These are phyloP conservation scores for Spea multiplicata DNA, from an alignment of 2,113 vertebrate species.

Conservation along the genomic window DNA sequence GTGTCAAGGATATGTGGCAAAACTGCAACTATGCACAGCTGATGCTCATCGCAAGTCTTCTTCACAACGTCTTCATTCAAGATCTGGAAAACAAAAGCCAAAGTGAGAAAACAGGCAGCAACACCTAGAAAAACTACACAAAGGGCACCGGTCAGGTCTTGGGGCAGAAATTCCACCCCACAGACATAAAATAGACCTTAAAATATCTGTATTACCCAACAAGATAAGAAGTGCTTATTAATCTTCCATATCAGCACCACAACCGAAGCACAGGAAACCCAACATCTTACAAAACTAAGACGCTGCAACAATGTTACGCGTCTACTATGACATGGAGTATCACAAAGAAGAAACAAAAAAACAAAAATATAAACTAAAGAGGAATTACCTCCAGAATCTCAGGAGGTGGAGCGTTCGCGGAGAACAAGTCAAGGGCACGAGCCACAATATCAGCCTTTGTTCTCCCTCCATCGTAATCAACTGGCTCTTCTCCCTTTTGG, in stretches of 20 bases:
- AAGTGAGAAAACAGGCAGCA: neutral
- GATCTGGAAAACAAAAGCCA: conserved; percentile 68
- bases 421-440: conserved; percentile 84
- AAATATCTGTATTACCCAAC: neutral
- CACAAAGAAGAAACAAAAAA: neutral
- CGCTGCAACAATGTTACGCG: no score
- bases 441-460: conserved; percentile 80
- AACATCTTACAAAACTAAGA: no score
- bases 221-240: no score
- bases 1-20: conserved; percentile 95
- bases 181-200: neutral
- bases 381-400: conserved; percentile 81
- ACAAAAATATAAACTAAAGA: neutral
- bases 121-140: neutral
- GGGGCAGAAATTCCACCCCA: neutral
- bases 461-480: conserved; percentile 89
- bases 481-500: conserved; percentile 88
- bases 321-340: neutral
- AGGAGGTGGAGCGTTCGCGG: conserved; percentile 83
- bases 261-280: no score
- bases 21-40: conserved; percentile 88
- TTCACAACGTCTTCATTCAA: conserved; percentile 76
- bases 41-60: conserved; percentile 85
- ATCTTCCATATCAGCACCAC: no score
- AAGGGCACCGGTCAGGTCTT: no score